Evolutionary conservation across 2,888 invertebrate genomes (phyloP), one percentile per base, ranked within the genome.

Genomic region (Drosophila anomelani): DNA sequence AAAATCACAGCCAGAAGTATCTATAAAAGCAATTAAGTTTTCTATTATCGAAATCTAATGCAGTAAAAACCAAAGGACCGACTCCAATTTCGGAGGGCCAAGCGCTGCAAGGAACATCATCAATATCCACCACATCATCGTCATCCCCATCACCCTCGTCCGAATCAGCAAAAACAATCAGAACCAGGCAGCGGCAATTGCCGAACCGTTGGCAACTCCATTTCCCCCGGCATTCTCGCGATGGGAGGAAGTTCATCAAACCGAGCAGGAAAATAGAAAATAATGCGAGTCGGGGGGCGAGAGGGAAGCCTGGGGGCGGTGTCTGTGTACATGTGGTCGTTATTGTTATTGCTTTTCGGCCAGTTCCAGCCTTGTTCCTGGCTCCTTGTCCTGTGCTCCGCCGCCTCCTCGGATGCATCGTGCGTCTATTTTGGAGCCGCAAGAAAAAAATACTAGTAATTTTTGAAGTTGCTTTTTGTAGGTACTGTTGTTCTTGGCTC

Each of bases 11-110:
- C 38, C 61, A 43, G 69, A 76, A 79, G 76, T 84, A 85, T 88
- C 88, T 79, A 80, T 86, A 79, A 88, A 84, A 86, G 86, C 86
- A 86, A 86, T 86, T 86, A 86, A 82, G 78, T 80, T 88, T 86
- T 86, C 88, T 84, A 85, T 85, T 88, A 81, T 79, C 85, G 76
- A 80, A 80, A 85, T 82, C 83, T 75, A 80, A 73, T 75, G 73
- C 68, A 76, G 78, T 66, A 75, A 79, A 76, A 78, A 74, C 70
- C 71, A 7, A 46, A 26, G 17, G 15, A 39, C 34, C n/a, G 23
- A 34, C n/a, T 54, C 23, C 20, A 10, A 38, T 56, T n/a, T 46
- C 41, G 41, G 76, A 60, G 51, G 43, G 43, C 23, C 44, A 43
- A 44, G 44, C 29, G 34, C 54, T 38, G 15, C 38, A n/a, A 34